Percentiles rank a stretch among this genome's conserved stretches.
Conservation (phyloP, 2,888 invertebrate species). For the Notodonta ziczac region DNA sequence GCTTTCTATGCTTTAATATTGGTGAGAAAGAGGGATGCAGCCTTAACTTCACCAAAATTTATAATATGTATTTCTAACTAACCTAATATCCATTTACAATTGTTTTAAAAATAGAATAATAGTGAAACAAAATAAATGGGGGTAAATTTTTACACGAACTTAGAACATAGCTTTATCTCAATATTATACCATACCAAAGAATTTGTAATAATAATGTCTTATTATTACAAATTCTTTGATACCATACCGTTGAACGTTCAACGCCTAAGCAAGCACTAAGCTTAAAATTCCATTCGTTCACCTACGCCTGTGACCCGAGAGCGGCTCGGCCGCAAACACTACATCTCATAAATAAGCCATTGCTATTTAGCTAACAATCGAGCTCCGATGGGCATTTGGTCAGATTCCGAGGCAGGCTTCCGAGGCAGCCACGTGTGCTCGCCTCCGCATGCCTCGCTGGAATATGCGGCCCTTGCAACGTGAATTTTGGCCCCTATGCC, state of each 20-base stretch:
- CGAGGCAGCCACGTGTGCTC: slow-evolving; percentile 80
- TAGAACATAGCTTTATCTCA: neutral
- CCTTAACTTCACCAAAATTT: too few relatives aligned
- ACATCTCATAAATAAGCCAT: slow-evolving; percentile 74
- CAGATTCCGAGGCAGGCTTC: slow-evolving; percentile 78
- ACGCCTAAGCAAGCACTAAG: neutral
- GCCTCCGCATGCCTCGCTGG: slow-evolving; percentile 76
- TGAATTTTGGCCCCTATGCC: slow-evolving; percentile 76
- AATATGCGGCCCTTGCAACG: slow-evolving; percentile 75
- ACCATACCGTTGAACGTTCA: neutral
- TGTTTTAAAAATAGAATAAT: too few relatives aligned
- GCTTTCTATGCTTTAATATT: too few relatives aligned
- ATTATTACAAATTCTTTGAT: too few relatives aligned
- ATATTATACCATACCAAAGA: too few relatives aligned
- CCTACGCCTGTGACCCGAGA: slow-evolving; percentile 51
- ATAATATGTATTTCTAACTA: too few relatives aligned
- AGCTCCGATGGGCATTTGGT: slow-evolving; percentile 81
- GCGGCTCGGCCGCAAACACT: slow-evolving; percentile 55
- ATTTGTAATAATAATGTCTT: too few relatives aligned
- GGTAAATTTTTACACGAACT: too few relatives aligned
- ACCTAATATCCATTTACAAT: too few relatives aligned
- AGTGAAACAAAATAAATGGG: too few relatives aligned
- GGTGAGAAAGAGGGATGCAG: too few relatives aligned
- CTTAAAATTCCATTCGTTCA: slow-evolving; percentile 46
- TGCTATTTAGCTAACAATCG: slow-evolving; percentile 79